Evolutionary conservation across 2,797 vertebrate genomes (phyloP), one percentile per base, ranked within the genome.

Genomic region (Odontamblyopus lacepedii): DNA sequence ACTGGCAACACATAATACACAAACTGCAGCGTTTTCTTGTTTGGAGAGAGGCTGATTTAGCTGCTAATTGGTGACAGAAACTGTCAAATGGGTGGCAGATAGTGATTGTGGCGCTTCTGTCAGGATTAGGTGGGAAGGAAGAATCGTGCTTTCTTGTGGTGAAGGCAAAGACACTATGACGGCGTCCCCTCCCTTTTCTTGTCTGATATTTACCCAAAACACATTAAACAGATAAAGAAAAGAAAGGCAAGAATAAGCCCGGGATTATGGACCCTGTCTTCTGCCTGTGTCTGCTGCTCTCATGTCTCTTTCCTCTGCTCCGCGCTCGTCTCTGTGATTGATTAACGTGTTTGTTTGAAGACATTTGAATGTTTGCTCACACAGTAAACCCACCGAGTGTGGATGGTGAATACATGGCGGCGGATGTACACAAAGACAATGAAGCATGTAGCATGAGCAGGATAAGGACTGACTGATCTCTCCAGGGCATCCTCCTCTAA

Each of bases 31-130:
- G 81, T 92, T 92, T 91, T 95, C 94, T 94, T 97, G 95, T 97
- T 97, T 95, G 94, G 93, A 74, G 95, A 96, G 96, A 95, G 94
- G 95, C 96, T 96, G 97, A 98, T 98, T 99, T 97, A 97, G 95
- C 95, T 97, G 96, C 97, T 99, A 99, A 99, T 99, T 99, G 97
- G 96, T 97, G 98, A 99, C 98, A 99, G 97, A 98, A 98, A 95
- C 97, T 98, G 97, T 98, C 97, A 99, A 96, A 95, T 85, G 96
- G 95, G 94, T 95, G 96, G 95, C 96, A 97, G 95, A 93, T 95
- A 96, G 95, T 94, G 95, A 95, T 95, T 91, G 93, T 88, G 78
- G 94, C 93, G 94, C 95, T 95, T 95, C 96, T 95, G 95, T 96
- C 94, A 94, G 93, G 95, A 94, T 93, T 95, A 96, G 95, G 96